Evolutionary conservation across 2,797 vertebrate species (phyloP), one percentile per base, ranked within the genome.

Genomic region (Xenopus petersii): DNA sequence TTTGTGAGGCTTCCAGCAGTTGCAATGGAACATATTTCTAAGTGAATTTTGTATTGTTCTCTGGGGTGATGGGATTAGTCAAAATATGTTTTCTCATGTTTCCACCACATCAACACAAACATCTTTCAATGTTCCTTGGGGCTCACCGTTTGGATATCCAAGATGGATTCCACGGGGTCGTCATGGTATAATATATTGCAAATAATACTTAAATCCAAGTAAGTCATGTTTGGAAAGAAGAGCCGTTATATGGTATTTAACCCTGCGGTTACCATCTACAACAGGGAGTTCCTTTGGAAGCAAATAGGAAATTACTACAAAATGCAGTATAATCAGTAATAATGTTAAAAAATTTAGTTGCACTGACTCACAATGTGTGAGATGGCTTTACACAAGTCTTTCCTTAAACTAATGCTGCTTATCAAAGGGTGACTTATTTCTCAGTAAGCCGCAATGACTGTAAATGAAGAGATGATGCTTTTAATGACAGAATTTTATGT

Each of bases 51-150:
- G 70, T 82, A 81, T 80, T 85, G 84, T 87, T 81, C 84, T 86
- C 82, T 80, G 61, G 85, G 81, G 83, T 72, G 81, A 85, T 80
- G 69, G 69, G 75, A 77, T 86, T 87, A 87, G 83, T 87, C 81
- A 87, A 87, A 88, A 85, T 84, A 84, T 83, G 80, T 86, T 87
- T 89, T 88, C 84, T 85, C 81, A 81, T 85, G 81, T 84, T 89
- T 87, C 84, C 75, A 84, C 78, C 82, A 80, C 79, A 87, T 85
- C 86, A 88, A 87, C 77, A 86, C 83, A 87, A 85, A 85, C 85
- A 83, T 73, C 79, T 82, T 81, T 81, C 73, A 87, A 81, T 84
- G 82, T 79, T 85, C 83, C 83, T 83, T 77, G 84, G 83, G 85
- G 83, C 86, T 87, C 80, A 79, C 83, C 84, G 81, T 74, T 82